These are phyloP conservation scores for Pogona vitticeps DNA, from an alignment of 2,113 vertebrate species.

Conservation along the genomic window DNA sequence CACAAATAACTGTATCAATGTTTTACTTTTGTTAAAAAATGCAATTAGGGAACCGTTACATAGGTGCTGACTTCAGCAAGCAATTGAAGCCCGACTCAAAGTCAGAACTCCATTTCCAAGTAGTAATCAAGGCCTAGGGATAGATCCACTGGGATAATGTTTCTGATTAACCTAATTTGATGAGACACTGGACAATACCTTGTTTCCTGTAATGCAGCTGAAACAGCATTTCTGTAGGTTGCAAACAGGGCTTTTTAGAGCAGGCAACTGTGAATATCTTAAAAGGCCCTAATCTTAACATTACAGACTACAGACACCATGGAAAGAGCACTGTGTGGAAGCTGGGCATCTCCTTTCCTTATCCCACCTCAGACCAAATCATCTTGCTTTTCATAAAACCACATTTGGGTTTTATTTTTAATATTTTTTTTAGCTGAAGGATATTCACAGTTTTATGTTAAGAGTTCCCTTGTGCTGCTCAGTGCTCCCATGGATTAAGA, in stretches of 20 bases:
- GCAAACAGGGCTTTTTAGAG: conserved; percentile 1
- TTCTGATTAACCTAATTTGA: conserved; percentile 40
- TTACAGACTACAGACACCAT: background rate
- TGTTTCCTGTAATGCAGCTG: conserved; percentile 21
- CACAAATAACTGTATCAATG: conserved; percentile 11
- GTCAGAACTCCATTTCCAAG: conserved; percentile 22
- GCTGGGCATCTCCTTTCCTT: background rate
- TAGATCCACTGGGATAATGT: background rate
- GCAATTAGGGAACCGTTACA: conserved; percentile 23
- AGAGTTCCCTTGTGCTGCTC: conserved; percentile 6
- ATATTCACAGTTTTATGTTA: conserved; percentile 19
- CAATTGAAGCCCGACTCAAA: conserved; percentile 33
- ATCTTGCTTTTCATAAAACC: background rate
- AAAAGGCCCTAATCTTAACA: conserved; percentile 1
- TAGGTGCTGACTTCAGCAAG: conserved; percentile 19
- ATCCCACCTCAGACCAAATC: background rate
- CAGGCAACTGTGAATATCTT: background rate
- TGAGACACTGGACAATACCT: conserved; percentile 16
- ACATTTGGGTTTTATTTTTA: conserved; percentile 13
- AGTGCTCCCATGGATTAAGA: background rate
- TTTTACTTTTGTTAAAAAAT: conserved; percentile 1
- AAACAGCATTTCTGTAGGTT: conserved; percentile 25
- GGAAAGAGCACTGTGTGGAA: conserved; percentile 13
- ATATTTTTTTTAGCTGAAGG: conserved; percentile 10
- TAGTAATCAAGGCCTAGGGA: conserved; percentile 35